phyloP scores from a whole-genome alignment of 1,140 invertebrate species.

The Metaphire vulgaris region DNA sequence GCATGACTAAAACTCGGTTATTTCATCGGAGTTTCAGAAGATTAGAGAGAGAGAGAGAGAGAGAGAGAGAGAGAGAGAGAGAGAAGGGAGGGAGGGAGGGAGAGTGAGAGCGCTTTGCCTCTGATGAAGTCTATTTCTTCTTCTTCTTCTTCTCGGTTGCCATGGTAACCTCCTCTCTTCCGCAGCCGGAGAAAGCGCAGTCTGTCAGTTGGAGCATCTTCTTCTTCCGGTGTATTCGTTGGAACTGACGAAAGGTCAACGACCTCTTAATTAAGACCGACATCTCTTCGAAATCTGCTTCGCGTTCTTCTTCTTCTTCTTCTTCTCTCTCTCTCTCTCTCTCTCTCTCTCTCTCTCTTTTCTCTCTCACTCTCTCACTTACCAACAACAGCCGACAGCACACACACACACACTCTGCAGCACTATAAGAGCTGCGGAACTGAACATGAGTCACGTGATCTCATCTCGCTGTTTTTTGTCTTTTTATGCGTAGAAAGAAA shows the following conservation, averaged over 20 bases:
- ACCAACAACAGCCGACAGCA: too few relatives aligned
- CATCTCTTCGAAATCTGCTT: neutral
- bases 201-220: neutral
- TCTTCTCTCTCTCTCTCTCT: neutral
- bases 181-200: neutral
- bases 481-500: too few relatives aligned
- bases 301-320: neutral
- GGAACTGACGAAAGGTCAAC: neutral
- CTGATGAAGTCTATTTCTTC: neutral
- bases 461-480: too few relatives aligned
- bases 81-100: too few relatives aligned
- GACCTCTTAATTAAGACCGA: neutral
- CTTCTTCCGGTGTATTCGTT: neutral
- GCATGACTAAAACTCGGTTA: neutral
- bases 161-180: neutral
- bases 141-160: neutral
- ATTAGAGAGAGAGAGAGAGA: too few relatives aligned
- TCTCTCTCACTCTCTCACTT: neutral
- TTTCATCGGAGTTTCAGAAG: too few relatives aligned
- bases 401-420: too few relatives aligned
- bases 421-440: too few relatives aligned
- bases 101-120: too few relatives aligned
- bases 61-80: too few relatives aligned
- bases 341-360: neutral
- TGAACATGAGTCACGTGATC: too few relatives aligned